Base-by-base conservation (phyloP, 2,888 invertebrate species). In the Tachina grossa region DNA sequence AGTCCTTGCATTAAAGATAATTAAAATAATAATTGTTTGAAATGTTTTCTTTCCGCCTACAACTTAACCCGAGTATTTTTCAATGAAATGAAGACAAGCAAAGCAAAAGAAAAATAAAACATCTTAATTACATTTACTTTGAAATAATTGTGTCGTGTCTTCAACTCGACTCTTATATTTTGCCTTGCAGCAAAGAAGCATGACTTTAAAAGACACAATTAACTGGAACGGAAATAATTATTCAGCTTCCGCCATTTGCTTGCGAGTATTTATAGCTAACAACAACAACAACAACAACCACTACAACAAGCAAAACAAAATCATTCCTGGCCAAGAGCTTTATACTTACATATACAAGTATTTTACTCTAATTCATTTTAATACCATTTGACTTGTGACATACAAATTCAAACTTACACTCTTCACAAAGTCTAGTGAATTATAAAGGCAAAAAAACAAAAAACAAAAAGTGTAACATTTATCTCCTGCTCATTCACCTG, bases 221-320 rank as follows among this genome's bases (percentile, higher is more conserved):
- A 81, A 84, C 81, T 81, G 84, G 81, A 84, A 81, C 84, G 84
- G 81, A 84, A 84, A 77, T 84, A 81, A 84, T 84, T 81, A 74
- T 84, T 84, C 81, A 84, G 69, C 81, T 84, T 84, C 84, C 81
- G 81, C 77, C 81, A 77, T 76, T 80, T 66, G 77, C 68, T 84
- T 31, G 31, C 31, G 31, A 31, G 31, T 14, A 65, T 65, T 55
- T 83, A 51, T 59, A 39, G 14, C 31, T 39, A 31, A 31, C 57
- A 63, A 61, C 79, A 76, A 63, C 57, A 31, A n/a, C 39, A 22
- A 57, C 31, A 13, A 57, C 55, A 49, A 49, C 61, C 10, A 65
- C n/a, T 14, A 59, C 63, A 4, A 4, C 31, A 6, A 31, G 6
- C 11, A 49, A 51, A 51, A 47, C 31, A 65, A 11, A 47, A 11